Conservation (phyloP, 2,113 vertebrate species). For the Peromyscus polionotus region DNA sequence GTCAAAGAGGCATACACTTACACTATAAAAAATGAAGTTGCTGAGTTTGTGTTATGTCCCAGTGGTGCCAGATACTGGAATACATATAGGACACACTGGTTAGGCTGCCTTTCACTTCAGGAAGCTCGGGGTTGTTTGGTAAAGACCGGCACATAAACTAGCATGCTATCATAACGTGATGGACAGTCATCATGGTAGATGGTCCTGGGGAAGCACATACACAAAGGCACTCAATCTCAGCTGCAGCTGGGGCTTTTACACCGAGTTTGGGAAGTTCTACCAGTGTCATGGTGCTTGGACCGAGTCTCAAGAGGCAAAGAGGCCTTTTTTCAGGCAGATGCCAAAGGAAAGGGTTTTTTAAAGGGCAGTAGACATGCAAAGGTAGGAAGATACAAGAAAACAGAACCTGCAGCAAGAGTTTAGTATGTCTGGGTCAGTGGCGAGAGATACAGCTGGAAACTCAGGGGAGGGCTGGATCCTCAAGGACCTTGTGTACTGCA, state of each 20-base stretch:
- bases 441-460: slow-evolving; percentile 50
- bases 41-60: neutral
- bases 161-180: neutral
- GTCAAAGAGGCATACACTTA: neutral
- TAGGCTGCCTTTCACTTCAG: neutral
- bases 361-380: slow-evolving; percentile 4
- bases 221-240: neutral
- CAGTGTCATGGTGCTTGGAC: neutral
- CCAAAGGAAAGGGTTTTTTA: neutral
- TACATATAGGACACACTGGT: neutral
- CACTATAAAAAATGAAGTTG: neutral
- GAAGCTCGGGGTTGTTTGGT: neutral
- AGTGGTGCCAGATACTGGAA: neutral
- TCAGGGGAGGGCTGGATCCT: slow-evolving; percentile 28
- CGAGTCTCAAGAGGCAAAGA: slow-evolving; percentile 36
- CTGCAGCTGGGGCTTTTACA: neutral
- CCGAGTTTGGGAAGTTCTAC: neutral
- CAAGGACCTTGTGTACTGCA: slow-evolving; percentile 56
- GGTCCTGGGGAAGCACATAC: neutral
- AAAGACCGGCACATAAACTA: slow-evolving; percentile 14
- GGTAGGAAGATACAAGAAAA: neutral
- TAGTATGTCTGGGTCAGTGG: neutral
- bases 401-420: slow-evolving; percentile 10
- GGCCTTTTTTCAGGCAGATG: neutral
- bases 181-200: neutral